Evolutionary conservation across 2,888 invertebrate species (phyloP).

Genomic region (Dasysyrphus albostriatus): DNA sequence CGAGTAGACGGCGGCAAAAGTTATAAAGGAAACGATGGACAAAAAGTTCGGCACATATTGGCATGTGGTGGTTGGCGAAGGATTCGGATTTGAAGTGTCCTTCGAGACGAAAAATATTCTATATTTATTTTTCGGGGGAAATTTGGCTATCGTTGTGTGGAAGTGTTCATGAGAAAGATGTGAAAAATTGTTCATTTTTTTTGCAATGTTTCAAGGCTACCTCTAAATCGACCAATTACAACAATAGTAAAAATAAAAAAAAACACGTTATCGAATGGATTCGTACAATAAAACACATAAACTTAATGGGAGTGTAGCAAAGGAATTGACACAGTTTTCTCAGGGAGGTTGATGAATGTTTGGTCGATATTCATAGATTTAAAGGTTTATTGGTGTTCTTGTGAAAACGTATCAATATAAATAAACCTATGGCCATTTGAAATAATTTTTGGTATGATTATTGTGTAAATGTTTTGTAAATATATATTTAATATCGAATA

Average conservation of each 20-base stretch:
- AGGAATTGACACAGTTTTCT: constrained; percentile 52
- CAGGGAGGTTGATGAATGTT: constrained; percentile 30
- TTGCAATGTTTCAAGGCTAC: constrained; percentile 35
- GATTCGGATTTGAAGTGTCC: constrained; percentile 96
- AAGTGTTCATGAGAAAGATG: constrained; percentile 88
- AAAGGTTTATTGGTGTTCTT: constrained; percentile 31
- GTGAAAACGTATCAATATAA: constrained; percentile 29
- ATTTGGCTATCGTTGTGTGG: constrained; percentile 94
- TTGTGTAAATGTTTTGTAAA: constrained; percentile 31
- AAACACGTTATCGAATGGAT: no score
- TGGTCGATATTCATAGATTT: constrained; percentile 50
- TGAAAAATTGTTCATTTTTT: constrained; percentile 1
- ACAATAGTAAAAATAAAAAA: not conserved
- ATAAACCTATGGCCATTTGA: not conserved
- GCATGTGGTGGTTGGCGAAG: constrained; percentile 98
- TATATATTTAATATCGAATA: constrained; percentile 58
- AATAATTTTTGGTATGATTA: not conserved
- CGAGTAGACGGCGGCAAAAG: constrained; percentile 91
- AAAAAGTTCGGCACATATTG: constrained; percentile 97
- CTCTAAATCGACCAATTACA: constrained; percentile 40
- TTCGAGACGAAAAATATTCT: constrained; percentile 94
- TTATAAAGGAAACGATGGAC: constrained; percentile 97
- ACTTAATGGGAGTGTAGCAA: no score
- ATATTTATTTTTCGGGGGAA: constrained; percentile 96
- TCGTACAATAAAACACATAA: no score